Base-by-base conservation (phyloP, 1,140 invertebrate genomes). In the Drosophila sucinea region DNA sequence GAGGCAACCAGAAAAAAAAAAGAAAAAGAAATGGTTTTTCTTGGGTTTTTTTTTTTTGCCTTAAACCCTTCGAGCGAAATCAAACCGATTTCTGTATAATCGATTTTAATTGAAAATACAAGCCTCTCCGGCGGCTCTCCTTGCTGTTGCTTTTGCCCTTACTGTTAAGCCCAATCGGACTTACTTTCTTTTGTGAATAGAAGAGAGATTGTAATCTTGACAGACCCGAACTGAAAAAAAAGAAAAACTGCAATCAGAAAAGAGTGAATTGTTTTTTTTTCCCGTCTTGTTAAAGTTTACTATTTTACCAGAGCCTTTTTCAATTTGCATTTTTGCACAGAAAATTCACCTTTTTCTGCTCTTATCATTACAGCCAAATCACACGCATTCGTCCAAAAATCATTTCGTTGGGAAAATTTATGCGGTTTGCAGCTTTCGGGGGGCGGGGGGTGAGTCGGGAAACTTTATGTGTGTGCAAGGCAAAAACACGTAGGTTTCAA, bases 311-410 rank as follows among this genome's bases (percentile, higher is more conserved):
- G 72, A 51, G 44, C 44, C 40, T 23, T 64, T 74, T 78, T 78
- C 76, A 78, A 78, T 78, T 78, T 78, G 73, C 76, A 75, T 78
- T 78, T 75, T 78, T 75, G 63, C 62, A 61, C 67, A 51, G 62
- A 70, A 70, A 33, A 8, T 35, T 44, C 11, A n/a, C 60, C 40
- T n/a, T 44, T 61, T 61, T 61, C 3, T 10, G 8, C 17, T 58
- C 56, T 75, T 78, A 78, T 78, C 76, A 56, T 47, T 64, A 75
- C 72, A 62, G 41, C 63, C 72, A 70, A 78, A 78, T 78, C 76
- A 70, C 73, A 78, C 76, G 72, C 72, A 78, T 71, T 67, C 70
- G 47, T 58, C 56, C 56, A 35, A 58, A 44, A 77, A 73, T 78
- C 72, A 69, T 75, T 77, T 75, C 64, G 64, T 61, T 56, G 30